These are phyloP conservation scores for Girardinichthys multiradiatus DNA, from an alignment of 2,113 vertebrate genomes.

Conservation along the genomic window DNA sequence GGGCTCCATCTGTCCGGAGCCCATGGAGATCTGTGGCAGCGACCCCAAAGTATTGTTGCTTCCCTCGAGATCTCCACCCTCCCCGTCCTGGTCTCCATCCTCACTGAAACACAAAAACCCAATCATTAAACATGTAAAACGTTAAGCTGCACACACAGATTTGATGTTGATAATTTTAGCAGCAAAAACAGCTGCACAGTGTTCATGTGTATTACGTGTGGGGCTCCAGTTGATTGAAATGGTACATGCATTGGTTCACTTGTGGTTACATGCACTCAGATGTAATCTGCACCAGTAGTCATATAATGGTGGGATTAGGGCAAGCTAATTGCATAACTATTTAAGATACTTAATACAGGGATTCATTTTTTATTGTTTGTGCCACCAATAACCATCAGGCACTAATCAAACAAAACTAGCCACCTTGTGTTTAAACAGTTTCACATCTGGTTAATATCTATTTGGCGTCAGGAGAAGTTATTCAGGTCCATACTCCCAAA, in stretches of 20 bases:
- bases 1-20: conserved; percentile 71
- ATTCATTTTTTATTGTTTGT: too few species aligned
- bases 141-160: background rate
- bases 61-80: conserved; percentile 83
- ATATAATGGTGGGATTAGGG: background rate
- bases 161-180: background rate
- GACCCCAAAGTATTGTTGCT: conserved; percentile 72
- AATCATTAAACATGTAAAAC: conserved; percentile 1
- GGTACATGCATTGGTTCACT: background rate
- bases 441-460: too few species aligned
- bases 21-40: conserved; percentile 73
- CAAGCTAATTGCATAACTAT: background rate
- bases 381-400: too few species aligned
- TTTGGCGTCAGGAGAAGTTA: too few species aligned
- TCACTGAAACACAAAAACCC: conserved; percentile 80
- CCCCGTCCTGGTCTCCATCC: conserved; percentile 85
- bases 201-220: too few species aligned
- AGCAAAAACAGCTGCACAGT: too few species aligned
- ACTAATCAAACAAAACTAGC: too few species aligned
- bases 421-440: too few species aligned
- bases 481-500: too few species aligned
- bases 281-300: background rate
- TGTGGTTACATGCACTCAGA: background rate
- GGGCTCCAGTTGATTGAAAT: too few species aligned
- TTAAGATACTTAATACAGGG: too few species aligned